phyloP scores from a whole-genome alignment of 1,140 invertebrate species.

The Drosophila sproati region DNA sequence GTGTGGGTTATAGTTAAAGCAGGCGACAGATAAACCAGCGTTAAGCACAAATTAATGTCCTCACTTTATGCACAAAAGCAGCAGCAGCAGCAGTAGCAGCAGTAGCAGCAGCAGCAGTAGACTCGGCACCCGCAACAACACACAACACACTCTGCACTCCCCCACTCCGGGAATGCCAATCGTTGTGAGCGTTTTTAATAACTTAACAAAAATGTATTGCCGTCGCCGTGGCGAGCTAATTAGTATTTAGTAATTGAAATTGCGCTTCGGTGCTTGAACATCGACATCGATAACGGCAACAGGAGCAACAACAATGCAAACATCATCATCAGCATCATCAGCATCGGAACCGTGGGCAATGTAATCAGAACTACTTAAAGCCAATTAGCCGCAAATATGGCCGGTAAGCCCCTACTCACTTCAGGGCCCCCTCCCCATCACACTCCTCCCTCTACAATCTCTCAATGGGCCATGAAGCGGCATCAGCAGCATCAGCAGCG shows the following conservation, averaged over 20 bases:
- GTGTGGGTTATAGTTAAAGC: constrained; percentile 62
- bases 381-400: constrained; percentile 82
- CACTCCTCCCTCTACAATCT: background rate
- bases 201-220: constrained; percentile 78
- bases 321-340: constrained; percentile 1
- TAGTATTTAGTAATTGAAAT: constrained; percentile 82
- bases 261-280: constrained; percentile 55
- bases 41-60: constrained; percentile 80
- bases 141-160: background rate
- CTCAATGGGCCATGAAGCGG: constrained; percentile 79
- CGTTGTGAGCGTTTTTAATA: constrained; percentile 53
- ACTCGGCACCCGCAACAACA: background rate
- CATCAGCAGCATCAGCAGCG: constrained; percentile 17
- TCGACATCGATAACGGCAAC: constrained; percentile 34
- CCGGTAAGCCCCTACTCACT: constrained; percentile 60
- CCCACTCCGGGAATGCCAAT: no score
- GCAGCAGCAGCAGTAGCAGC: background rate
- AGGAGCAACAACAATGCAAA: constrained; percentile 16
- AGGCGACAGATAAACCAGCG: constrained; percentile 75
- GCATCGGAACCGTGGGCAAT: constrained; percentile 40
- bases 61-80: constrained; percentile 68
- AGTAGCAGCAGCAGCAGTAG: no score
- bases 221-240: constrained; percentile 63
- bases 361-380: constrained; percentile 81
- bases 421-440: background rate